Evolutionary conservation across 2,113 vertebrate species (phyloP), one percentile per base, ranked within the genome.

Genomic region (Excalfactoria chinensis): DNA sequence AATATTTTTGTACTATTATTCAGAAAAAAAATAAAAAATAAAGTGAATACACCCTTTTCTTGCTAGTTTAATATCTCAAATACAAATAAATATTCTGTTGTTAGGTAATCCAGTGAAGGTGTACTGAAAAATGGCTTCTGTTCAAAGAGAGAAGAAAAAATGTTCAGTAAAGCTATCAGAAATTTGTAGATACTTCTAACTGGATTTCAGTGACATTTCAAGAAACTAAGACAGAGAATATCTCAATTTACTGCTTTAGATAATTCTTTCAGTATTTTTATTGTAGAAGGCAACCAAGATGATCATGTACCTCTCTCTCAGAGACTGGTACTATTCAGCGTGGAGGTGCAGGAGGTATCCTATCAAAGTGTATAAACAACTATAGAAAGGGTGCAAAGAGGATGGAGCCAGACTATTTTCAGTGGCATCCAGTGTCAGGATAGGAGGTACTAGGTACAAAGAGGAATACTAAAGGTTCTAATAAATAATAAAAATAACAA

Each of bases 11-110:
- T 2, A 23, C 64, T 71, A 16, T 72, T 91, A 63, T 85, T 4
- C 7, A 30, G n/a, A 19, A 44, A 55, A n/a, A 78, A 82, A 37
- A n/a, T n/a, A 53, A 44, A 5, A 44, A 44, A 14, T 8, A 43
- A 43, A 1, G 51, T 1, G 0, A 75, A 72, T 35, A 41, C 5
- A 35, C 0, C 1, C 14, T 66, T 41, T 51, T 58, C 56, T 53
- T 59, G 1, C 5, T 75, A 53, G 13, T 69, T 60, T 63, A 37
- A 46, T 44, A 12, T 12, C 23, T 67, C 21, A 79, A 79, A 87
- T 12, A 30, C 9, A 70, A 49, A 3, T 3, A 80, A 10, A 69
- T 44, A 30, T 30, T 78, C 16, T 82, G 4, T 60, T 86, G 34
- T 53, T 5, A 10, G 15, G 6, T 84, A 56, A 22, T 67, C 37